phyloP scores from a whole-genome alignment of 2,797 vertebrate genomes.

The Jordanella pulchra region DNA sequence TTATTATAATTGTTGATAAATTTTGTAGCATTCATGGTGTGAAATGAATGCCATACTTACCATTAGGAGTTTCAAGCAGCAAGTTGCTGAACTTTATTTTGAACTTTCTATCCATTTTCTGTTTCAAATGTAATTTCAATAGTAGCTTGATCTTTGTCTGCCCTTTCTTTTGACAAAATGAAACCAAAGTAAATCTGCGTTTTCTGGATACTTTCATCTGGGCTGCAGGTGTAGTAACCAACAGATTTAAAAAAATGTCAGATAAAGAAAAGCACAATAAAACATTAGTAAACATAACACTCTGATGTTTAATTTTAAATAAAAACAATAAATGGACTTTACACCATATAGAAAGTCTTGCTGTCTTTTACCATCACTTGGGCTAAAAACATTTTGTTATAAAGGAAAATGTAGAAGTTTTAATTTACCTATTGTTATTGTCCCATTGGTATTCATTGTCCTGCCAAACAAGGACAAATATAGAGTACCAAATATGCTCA shows the following conservation, averaged over 20 bases:
- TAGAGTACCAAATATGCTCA: not conserved
- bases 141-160: too few relatives aligned
- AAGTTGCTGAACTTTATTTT: too few relatives aligned
- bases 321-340: not conserved
- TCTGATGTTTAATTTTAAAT: not conserved
- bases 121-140: too few relatives aligned
- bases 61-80: too few relatives aligned
- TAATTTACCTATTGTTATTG: not conserved
- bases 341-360: not conserved
- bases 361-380: not conserved
- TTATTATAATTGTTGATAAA: not conserved
- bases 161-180: too few relatives aligned
- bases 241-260: not conserved
- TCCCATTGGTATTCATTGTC: conserved; percentile 13
- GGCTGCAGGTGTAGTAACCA: too few relatives aligned
- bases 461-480: conserved; percentile 1
- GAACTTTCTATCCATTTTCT: too few relatives aligned
- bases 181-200: too few relatives aligned
- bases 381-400: not conserved
- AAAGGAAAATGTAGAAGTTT: conserved; percentile 1
- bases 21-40: not conserved
- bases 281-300: not conserved
- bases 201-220: too few relatives aligned
- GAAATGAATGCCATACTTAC: too few relatives aligned
- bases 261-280: not conserved